Evolutionary conservation across 2,797 vertebrate genomes (phyloP).

Genomic region (Phrynocephalus guinanensis): DNA sequence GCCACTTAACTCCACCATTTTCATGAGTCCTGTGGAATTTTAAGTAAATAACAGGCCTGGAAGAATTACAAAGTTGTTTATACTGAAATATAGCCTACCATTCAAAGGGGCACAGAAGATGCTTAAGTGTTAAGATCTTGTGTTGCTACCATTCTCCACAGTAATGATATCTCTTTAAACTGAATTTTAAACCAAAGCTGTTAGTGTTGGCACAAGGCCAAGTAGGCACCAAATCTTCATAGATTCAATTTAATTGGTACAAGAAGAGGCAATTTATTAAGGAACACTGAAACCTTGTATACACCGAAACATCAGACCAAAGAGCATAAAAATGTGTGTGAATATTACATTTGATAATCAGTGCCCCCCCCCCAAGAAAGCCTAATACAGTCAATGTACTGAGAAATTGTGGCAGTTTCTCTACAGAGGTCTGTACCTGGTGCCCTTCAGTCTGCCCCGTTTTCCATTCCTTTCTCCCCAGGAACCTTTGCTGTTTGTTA

Average conservation of each 20-base stretch:
- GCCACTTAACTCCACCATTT: constrained; percentile 76
- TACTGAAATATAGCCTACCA: constrained; percentile 71
- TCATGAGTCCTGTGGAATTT: constrained; percentile 79
- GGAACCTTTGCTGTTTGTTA: constrained; percentile 51
- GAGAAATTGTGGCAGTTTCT: constrained; percentile 74
- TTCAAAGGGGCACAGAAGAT: constrained; percentile 80
- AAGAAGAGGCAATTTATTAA: constrained; percentile 80
- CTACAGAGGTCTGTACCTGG: constrained; percentile 74
- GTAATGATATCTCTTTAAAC: constrained; percentile 78
- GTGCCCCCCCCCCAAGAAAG: constrained; percentile 59
- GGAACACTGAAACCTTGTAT: constrained; percentile 78
- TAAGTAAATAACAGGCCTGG: constrained; percentile 76
- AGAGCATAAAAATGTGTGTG: constrained; percentile 52
- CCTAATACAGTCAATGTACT: constrained; percentile 59
- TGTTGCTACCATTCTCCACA: constrained; percentile 70
- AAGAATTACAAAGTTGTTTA: constrained; percentile 77
- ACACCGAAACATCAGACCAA: constrained; percentile 62
- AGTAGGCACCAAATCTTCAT: constrained; percentile 74
- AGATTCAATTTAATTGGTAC: constrained; percentile 80
- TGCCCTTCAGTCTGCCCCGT: constrained; percentile 80
- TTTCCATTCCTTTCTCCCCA: constrained; percentile 13
- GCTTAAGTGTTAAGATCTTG: constrained; percentile 80
- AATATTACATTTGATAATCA: constrained; percentile 73
- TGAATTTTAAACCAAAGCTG: constrained; percentile 76
- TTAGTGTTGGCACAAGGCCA: constrained; percentile 79